Evolutionary conservation across 2,113 vertebrate genomes (phyloP).

Genomic region (Ciconia maguari): DNA sequence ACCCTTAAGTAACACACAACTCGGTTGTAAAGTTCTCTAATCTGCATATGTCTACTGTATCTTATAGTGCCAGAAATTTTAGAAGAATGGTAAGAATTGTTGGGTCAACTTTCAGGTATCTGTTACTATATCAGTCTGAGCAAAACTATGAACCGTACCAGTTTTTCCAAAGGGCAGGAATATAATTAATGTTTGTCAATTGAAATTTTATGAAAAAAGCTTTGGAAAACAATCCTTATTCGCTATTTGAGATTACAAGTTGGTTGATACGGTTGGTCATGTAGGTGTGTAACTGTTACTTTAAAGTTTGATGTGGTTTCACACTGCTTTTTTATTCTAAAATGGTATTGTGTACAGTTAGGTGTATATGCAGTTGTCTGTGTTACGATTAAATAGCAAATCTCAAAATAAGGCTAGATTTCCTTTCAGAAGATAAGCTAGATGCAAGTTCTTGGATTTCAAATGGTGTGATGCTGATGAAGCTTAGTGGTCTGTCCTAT

Average conservation of each 20-base stretch:
- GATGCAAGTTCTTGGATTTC: background rate
- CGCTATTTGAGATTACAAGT: background rate
- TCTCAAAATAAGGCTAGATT: background rate
- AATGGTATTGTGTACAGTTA: background rate
- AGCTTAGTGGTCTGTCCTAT: background rate
- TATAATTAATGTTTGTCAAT: background rate
- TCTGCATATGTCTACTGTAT: background rate
- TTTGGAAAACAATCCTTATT: background rate
- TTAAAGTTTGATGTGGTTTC: background rate
- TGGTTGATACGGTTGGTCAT: background rate
- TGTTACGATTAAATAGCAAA: background rate
- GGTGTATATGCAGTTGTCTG: background rate
- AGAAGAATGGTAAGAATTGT: background rate
- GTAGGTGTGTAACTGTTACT: background rate
- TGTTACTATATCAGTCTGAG: background rate
- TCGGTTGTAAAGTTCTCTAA: background rate
- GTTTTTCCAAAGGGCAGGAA: background rate
- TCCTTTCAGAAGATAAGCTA: background rate
- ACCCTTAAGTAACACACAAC: background rate
- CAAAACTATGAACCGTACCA: too few species aligned
- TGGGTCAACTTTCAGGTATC: background rate
- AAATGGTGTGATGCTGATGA: background rate
- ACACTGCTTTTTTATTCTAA: background rate
- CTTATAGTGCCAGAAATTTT: background rate
- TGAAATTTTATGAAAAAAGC: background rate